Conservation (phyloP, 2,113 vertebrate species). For the Halichoerus grypus region DNA sequence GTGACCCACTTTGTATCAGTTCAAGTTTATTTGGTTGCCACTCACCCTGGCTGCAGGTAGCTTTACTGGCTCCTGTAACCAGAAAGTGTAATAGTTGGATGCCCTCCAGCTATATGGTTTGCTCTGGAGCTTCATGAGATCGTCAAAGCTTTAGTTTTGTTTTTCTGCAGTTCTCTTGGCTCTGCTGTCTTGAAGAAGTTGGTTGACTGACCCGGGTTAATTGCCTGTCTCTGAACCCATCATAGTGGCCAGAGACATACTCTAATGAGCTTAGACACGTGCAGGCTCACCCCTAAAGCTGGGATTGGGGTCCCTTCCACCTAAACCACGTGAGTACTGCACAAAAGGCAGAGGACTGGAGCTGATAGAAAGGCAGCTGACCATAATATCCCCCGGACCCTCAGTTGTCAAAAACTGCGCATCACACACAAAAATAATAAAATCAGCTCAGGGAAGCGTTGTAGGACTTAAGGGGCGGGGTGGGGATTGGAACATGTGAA, state of each 20-base stretch:
- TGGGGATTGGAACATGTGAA: neutral
- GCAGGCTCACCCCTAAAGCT: neutral
- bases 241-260: neutral
- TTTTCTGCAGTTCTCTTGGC: conserved; percentile 2
- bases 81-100: neutral
- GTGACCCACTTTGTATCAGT: neutral
- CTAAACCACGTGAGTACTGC: neutral
- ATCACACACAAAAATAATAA: neutral
- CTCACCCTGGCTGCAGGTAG: neutral
- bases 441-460: neutral
- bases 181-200: neutral
- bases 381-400: neutral
- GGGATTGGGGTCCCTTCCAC: neutral
- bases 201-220: neutral
- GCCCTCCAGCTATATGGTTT: neutral
- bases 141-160: neutral
- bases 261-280: neutral
- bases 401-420: neutral
- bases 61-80: neutral
- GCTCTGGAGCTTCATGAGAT: neutral
- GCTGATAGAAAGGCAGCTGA: neutral
- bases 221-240: neutral
- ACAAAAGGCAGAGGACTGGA: neutral
- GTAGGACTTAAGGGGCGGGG: neutral
- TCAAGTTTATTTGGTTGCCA: neutral